Evolutionary conservation across 2,888 invertebrate species (phyloP).

Genomic region (Drosophila borborema): DNA sequence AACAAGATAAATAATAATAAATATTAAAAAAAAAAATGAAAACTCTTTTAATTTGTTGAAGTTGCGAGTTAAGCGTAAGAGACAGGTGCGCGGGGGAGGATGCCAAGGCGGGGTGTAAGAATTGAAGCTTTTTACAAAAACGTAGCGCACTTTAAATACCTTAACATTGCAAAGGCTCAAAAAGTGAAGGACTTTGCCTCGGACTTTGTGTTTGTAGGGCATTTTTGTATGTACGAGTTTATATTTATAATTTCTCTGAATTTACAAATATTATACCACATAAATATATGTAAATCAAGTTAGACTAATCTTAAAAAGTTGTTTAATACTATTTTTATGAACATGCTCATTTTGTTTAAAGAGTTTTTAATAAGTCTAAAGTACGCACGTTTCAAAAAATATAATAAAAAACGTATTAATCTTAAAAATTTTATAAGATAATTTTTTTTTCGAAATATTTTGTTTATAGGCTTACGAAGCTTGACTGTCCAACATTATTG

Average conservation of each 20-base stretch:
- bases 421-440: no score
- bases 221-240: not conserved
- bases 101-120: slow-evolving; percentile 18
- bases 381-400: no score
- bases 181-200: not conserved
- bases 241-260: no score
- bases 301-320: no score
- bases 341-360: no score
- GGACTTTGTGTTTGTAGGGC: not conserved
- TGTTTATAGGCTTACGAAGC: no score
- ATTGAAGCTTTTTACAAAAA: not conserved
- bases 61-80: slow-evolving; percentile 4
- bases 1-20: slow-evolving; percentile 30
- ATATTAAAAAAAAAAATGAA: slow-evolving; percentile 13
- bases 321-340: no score
- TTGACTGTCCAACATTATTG: not conserved
- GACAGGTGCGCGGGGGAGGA: slow-evolving; percentile 4
- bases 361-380: no score
- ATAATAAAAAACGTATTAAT: no score
- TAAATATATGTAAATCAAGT: no score
- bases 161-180: not conserved
- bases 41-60: slow-evolving; percentile 44
- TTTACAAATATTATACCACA: not conserved
- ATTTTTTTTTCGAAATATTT: no score
- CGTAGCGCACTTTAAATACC: not conserved